Evolutionary conservation across 64 coral and sea anemone species (phyloP), one percentile per base, ranked within the genome.

Genomic region (Anthopleura sola): DNA sequence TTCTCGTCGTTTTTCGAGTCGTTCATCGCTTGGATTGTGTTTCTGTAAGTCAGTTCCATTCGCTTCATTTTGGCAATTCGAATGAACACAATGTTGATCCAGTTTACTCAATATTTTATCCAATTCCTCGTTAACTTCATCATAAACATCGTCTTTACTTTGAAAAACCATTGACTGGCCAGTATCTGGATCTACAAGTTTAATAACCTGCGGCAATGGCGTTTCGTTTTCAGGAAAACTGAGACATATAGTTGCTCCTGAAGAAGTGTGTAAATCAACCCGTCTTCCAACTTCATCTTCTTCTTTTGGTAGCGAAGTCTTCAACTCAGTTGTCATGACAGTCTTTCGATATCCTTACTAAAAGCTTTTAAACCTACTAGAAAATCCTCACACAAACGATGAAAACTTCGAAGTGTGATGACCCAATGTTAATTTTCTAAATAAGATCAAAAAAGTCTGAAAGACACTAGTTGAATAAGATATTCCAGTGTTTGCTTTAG

Each of bases 101-200:
- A 90, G 46, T 85, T 90, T 75, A 66, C 75, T 75, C 39, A 91
- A 86, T 62, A 62, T 68, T 79, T 78, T 34, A 38, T 84, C 84
- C 55, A 49, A 81, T 21, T 91, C 78, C 40, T 75, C 84, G 24
- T 36, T 71, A 38, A 91, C 29, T 60, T 91, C 89, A 20, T 86
- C 68, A 54, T 91, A 91, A 32, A 85, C 75, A 33, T 83, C 84
- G 20, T 71, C 77, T 19, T 57, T 36, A 9, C 74, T 80, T 24
- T 77, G 89, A 51, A 91, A 91, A 31, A 91, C 37, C 21, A 86
- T 85, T 10, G 89, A 44, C 31, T 91, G 75, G 39, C 85, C 89
- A 44, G 89, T 86, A 9, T 91, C 89, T 71, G 89, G 83, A 82
- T 91, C 89, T 44, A 91, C 84, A 20, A 91, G 89, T 31, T 85